These are phyloP conservation scores for Numenius phaeopus DNA, from an alignment of 2,797 vertebrate genomes.

Conservation along the genomic window DNA sequence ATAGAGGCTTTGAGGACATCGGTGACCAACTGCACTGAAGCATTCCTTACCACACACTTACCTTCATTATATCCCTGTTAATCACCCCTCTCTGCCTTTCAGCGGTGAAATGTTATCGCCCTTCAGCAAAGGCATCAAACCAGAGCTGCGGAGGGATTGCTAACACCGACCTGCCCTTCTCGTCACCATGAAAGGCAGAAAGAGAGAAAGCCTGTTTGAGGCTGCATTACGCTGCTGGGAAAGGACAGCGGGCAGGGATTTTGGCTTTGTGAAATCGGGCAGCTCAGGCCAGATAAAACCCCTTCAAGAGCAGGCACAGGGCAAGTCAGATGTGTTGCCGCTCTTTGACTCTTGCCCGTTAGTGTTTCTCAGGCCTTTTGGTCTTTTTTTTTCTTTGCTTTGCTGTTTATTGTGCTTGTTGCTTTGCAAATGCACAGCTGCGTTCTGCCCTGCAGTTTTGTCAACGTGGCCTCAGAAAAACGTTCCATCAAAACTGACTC, in stretches of 20 bases:
- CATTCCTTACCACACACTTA: neutral
- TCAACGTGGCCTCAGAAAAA: neutral
- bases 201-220: neutral
- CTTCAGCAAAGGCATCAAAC: neutral
- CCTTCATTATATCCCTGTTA: neutral
- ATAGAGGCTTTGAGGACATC: slow-evolving; percentile 22
- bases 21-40: neutral
- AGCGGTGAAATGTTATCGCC: neutral
- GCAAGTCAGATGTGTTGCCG: neutral
- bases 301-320: neutral
- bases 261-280: neutral
- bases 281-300: neutral
- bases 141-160: neutral
- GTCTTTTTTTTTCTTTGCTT: neutral
- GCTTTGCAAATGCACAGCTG: accelerated
- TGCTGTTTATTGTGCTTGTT: neutral
- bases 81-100: slow-evolving; percentile 12
- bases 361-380: neutral
- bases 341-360: neutral
- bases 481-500: accelerated
- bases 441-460: accelerated
- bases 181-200: neutral
- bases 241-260: accelerated
- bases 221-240: neutral
- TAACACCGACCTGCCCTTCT: neutral